phyloP scores from a whole-genome alignment of 2,888 invertebrate genomes.

The Raillietiella orientalis region DNA sequence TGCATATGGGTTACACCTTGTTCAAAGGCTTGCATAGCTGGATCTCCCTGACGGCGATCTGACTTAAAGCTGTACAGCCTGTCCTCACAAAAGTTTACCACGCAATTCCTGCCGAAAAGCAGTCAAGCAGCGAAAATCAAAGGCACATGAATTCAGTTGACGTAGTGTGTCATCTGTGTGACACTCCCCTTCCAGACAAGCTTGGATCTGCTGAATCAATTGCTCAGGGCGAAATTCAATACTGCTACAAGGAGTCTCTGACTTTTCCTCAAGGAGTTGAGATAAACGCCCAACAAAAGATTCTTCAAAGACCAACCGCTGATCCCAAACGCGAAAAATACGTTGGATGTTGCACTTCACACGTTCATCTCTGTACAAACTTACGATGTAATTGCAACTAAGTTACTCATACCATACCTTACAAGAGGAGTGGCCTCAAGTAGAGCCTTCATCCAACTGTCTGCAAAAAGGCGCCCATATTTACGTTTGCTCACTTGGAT shows the following conservation, averaged over 20 bases:
- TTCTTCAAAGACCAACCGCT: slow-evolving; percentile 59
- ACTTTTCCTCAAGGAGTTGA: too few relatives aligned
- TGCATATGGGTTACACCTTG: slow-evolving; percentile 44
- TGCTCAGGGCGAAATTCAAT: slow-evolving; percentile 22
- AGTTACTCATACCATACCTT: too few relatives aligned
- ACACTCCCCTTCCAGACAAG: slow-evolving; percentile 32
- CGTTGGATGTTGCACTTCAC: slow-evolving; percentile 53
- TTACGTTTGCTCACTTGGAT: slow-evolving; percentile 85
- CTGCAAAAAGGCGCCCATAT: slow-evolving; percentile 39
- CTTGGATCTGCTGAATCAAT: slow-evolving; percentile 36
- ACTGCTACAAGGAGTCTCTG: slow-evolving; percentile 1
- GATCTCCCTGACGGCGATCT: slow-evolving; percentile 56
- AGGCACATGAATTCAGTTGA: neutral
- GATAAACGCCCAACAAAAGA: slow-evolving; percentile 59
- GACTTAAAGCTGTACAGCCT: slow-evolving; percentile 8
- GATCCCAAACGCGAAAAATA: slow-evolving; percentile 87
- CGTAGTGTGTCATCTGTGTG: slow-evolving; percentile 36
- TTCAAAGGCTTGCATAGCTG: slow-evolving; percentile 57
- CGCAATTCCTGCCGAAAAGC: too few relatives aligned
- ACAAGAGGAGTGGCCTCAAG: slow-evolving; percentile 48
- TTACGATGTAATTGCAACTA: slow-evolving; percentile 4
- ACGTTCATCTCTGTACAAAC: slow-evolving; percentile 36
- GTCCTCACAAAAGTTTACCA: too few relatives aligned
- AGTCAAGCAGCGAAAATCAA: neutral
- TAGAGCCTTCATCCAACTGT: slow-evolving; percentile 68